A percentile compares a stretch with the other conserved stretches of the same genome.
These are phyloP conservation scores for Pelecanoides urinatrix DNA, from an alignment of 2,113 vertebrate genomes.

Conservation along the genomic window DNA sequence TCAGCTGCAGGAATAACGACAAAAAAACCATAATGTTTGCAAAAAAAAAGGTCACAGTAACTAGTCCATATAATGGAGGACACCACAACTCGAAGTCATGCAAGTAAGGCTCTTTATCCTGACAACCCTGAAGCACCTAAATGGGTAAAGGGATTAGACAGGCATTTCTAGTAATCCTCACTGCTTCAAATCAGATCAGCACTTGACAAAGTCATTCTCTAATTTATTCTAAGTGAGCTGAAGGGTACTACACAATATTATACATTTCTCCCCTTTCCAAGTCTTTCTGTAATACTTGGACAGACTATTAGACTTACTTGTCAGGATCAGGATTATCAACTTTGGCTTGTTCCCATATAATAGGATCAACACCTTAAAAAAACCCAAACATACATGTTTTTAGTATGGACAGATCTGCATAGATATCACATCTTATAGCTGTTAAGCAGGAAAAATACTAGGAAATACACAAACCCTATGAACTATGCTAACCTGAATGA, in stretches of 20 bases:
- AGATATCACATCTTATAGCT: neutral
- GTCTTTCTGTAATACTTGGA: neutral
- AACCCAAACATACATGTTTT: neutral
- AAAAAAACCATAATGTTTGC: accelerated
- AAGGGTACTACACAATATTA: neutral
- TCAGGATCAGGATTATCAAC: conserved; percentile 97
- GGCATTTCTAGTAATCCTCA: neutral
- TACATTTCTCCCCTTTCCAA: neutral
- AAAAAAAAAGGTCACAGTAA: neutral
- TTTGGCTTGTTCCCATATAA: conserved; percentile 99
- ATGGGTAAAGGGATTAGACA: neutral
- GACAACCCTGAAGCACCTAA: neutral
- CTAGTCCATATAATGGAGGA: neutral
- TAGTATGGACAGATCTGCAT: neutral
- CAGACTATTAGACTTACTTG: conserved; percentile 77
- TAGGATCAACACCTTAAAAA: conserved; percentile 90
- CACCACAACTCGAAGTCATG: neutral
- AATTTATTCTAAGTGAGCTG: neutral
- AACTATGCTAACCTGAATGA: neutral
- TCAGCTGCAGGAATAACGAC: neutral
- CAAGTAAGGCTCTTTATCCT: neutral
- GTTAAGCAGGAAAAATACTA: neutral
- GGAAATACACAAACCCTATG: neutral
- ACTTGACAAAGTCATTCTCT: neutral
- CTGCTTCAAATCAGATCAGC: neutral